Base-by-base conservation (phyloP, 2,797 vertebrate species). In the Agapornis canus region DNA sequence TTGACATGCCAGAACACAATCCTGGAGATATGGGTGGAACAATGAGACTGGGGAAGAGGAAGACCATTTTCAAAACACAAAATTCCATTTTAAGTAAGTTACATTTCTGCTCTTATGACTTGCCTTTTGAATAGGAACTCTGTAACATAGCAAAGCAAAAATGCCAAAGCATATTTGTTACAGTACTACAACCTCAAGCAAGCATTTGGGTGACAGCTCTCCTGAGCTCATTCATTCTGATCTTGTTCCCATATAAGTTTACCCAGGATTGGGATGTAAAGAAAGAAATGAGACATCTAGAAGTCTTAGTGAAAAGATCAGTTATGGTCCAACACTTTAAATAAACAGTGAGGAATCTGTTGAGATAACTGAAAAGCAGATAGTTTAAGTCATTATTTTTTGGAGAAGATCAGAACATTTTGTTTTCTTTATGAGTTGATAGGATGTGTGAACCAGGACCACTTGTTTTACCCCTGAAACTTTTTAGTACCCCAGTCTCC, bases 1-100 rank as follows among this genome's bases (percentile, higher is more conserved):
- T 98, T 93, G 98, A 98, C 71, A 98, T 98, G 98, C 98, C 98
- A 14, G 98, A 98, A 48, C 97, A 98, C 86, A 98, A 96, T 90
- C 97, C 97, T 85, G 98, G 98, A 54, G 95, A 98, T 89, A 94
- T 98, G 97, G 98, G 98, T 84, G 98, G 98, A 96, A 98, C 98
- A 15, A 98, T 98, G 98, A 97, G 98, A 66, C 94, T 98, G 81
- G 98, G 98, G 21, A 97, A 98, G 92, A 97, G 98, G 91, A 98
- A 94, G 68, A 98, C 98, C 18, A 48, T 98, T 92, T 98, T 98
- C 94, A 98, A 97, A 94, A 95, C 97, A 8, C 94, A 97, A 76
- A 96, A 97, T 88, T 98, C 98, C 73, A 49, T 98, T 72, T 69
- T 98, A 95, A 97, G 98, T 98, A 97, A 97, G 98, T 97, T 77